phyloP scores from a whole-genome alignment of 2,888 invertebrate species.

The Tachina lurida region DNA sequence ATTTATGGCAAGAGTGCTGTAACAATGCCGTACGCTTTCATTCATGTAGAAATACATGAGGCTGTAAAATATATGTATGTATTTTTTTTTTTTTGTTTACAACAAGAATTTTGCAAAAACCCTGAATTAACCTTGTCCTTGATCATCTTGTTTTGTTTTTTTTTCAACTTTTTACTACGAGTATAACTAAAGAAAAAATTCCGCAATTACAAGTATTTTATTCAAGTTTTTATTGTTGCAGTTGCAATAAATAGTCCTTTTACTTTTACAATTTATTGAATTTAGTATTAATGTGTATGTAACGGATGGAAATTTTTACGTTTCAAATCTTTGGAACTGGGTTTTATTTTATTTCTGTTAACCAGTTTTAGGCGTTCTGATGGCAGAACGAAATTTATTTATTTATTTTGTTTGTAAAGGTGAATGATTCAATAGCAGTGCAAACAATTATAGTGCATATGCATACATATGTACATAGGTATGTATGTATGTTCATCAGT shows the following conservation, averaged over 20 bases:
- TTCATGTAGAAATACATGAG: too few relatives aligned
- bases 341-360: not conserved
- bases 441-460: not conserved
- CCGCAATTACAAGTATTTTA: not conserved
- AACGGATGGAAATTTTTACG: constrained; percentile 36
- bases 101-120: not conserved
- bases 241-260: constrained; percentile 17
- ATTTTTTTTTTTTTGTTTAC: not conserved
- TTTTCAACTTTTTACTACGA: not conserved
- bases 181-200: constrained; percentile 26
- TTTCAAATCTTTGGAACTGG: not conserved
- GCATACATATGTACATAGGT: too few relatives aligned
- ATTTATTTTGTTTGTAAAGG: not conserved
- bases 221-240: not conserved
- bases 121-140: constrained; percentile 22
- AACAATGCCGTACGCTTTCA: too few relatives aligned
- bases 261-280: constrained; percentile 33
- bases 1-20: too few relatives aligned
- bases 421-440: not conserved
- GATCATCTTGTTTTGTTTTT: constrained; percentile 19
- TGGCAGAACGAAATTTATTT: not conserved
- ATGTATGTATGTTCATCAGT: too few relatives aligned
- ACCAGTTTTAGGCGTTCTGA: constrained; percentile 29
- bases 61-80: too few relatives aligned
- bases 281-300: not conserved